These are phyloP conservation scores for Ommatoiulus sabulosus DNA, from an alignment of 2,888 invertebrate species.

Conservation along the genomic window DNA sequence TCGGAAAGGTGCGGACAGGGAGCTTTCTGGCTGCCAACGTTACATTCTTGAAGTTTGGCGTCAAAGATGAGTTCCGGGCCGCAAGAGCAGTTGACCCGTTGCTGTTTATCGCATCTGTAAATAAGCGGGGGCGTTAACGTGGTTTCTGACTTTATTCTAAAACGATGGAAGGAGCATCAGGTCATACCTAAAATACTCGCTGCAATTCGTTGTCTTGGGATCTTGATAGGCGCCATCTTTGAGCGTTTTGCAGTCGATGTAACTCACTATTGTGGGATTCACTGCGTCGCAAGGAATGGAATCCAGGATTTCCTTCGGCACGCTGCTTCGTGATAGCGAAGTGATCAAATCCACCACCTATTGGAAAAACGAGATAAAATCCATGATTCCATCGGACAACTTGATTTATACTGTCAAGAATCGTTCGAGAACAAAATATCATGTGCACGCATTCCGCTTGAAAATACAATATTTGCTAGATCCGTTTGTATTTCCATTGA, in stretches of 20 bases:
- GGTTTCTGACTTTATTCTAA: background rate
- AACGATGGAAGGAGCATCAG: background rate
- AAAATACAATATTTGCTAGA: too few species aligned
- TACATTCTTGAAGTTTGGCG: background rate
- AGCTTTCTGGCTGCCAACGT: background rate
- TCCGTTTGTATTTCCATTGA: too few species aligned
- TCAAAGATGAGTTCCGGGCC: constrained; percentile 45
- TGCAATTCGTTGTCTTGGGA: constrained; percentile 48
- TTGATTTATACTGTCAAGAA: too few species aligned
- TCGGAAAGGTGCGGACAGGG: constrained; percentile 38
- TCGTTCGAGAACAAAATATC: too few species aligned
- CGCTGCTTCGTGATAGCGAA: constrained; percentile 4
- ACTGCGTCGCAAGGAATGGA: constrained; percentile 47
- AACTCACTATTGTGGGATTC: constrained; percentile 49
- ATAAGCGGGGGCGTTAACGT: too few species aligned
- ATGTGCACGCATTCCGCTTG: too few species aligned
- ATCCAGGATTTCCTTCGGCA: background rate
- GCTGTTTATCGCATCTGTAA: constrained; percentile 25
- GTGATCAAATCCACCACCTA: constrained; percentile 9
- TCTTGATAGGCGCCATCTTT: constrained; percentile 32
- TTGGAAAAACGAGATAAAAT: background rate
- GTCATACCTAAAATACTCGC: constrained; percentile 39
- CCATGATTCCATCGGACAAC: too few species aligned
- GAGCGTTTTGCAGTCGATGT: constrained; percentile 35
- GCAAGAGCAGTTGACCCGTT: constrained; percentile 47